Conservation (phyloP, 2,113 vertebrate genomes). For the Ceuthmochares aereus region DNA sequence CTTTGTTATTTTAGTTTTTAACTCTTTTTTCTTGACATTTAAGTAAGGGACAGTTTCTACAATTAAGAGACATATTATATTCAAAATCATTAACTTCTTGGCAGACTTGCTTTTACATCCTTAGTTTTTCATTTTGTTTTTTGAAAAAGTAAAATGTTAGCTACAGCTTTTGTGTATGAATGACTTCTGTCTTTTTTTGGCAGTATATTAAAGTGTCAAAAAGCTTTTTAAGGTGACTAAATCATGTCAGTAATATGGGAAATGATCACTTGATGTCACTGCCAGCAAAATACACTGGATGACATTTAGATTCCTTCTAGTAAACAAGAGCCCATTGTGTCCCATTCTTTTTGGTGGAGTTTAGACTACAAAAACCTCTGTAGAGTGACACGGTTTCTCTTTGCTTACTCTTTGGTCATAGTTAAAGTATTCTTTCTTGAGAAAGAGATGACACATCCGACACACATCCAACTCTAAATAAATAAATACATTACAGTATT, state of each 20-base stretch:
- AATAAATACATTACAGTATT: background rate
- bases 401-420: background rate
- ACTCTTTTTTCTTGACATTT: background rate
- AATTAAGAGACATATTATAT: background rate
- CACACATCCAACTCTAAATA: background rate
- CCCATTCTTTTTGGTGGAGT: background rate
- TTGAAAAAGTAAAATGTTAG: background rate
- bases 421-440: background rate
- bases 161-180: background rate
- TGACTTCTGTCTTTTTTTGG: background rate
- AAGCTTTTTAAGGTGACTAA: background rate
- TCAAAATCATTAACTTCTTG: background rate
- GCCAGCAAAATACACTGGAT: background rate
- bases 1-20: background rate
- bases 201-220: background rate
- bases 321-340: background rate
- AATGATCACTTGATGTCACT: background rate
- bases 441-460: background rate
- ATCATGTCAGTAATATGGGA: background rate
- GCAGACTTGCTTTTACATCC: background rate
- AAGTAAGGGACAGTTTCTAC: background rate
- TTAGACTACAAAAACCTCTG: background rate
- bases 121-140: background rate
- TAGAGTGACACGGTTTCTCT: background rate
- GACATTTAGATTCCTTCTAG: background rate